A percentile compares a stretch with the other conserved stretches of the same genome.
Evolutionary conservation across 2,113 vertebrate species (phyloP).

Genomic region (Perca fluviatilis): DNA sequence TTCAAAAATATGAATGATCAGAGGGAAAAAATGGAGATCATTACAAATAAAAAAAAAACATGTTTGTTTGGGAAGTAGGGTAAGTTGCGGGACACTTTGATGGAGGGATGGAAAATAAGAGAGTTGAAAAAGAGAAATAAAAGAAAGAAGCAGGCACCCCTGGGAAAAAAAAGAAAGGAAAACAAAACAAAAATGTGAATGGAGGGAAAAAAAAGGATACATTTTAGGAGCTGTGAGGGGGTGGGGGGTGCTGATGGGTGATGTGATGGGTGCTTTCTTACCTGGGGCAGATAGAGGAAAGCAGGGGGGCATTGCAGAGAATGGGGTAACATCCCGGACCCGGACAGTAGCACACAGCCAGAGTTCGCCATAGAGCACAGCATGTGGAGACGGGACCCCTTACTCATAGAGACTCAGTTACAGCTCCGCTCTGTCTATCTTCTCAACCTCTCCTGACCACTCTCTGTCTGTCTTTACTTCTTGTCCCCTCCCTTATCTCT

Average conservation of each 20-base stretch:
- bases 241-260: background rate
- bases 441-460: conserved; percentile 64
- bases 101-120: background rate
- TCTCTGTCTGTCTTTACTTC: conserved; percentile 23
- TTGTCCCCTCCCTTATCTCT: conserved; percentile 30
- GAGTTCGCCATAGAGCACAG: conserved; percentile 98
- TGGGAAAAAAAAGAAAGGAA: background rate
- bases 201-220: too few species aligned
- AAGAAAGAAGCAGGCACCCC: background rate
- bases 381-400: conserved; percentile 89
- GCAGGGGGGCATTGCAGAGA: conserved; percentile 93
- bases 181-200: background rate
- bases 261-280: conserved; percentile 79
- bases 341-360: conserved; percentile 95
- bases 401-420: conserved; percentile 77
- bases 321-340: conserved; percentile 94
- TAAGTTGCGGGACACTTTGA: background rate
- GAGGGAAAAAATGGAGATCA: background rate
- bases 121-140: background rate
- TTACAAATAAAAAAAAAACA: background rate
- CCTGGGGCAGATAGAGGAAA: conserved; percentile 98
- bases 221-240: background rate
- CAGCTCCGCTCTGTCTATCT: conserved; percentile 54
- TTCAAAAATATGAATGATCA: background rate
- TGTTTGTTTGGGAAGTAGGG: background rate